phyloP scores from a whole-genome alignment of 2,888 invertebrate genomes.

The Parnassius orleans region DNA sequence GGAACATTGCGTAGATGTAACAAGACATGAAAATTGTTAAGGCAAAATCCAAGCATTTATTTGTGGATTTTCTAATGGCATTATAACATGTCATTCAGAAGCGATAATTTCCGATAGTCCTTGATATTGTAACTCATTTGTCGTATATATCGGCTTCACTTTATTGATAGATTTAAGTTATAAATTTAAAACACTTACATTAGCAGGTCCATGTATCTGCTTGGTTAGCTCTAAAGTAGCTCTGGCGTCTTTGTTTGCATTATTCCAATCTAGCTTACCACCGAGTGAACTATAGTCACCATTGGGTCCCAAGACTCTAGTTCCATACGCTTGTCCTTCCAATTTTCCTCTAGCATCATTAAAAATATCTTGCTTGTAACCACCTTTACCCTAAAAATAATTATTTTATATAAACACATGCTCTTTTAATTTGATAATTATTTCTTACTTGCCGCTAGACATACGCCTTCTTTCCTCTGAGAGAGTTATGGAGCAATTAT shows the following conservation, averaged over 20 bases:
- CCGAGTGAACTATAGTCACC: constrained; percentile 31
- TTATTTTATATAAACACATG: neutral
- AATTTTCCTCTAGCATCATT: constrained; percentile 31
- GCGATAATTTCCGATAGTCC: too few species aligned
- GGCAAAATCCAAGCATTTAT: too few species aligned
- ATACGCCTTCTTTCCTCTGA: too few species aligned
- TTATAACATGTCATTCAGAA: too few species aligned
- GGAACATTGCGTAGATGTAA: too few species aligned
- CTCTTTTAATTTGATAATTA: neutral
- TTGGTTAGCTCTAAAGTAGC: constrained; percentile 31
- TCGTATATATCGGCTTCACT: too few species aligned
- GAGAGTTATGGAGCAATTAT: too few species aligned
- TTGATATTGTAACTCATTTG: too few species aligned
- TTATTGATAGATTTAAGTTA: too few species aligned
- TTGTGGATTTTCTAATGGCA: too few species aligned
- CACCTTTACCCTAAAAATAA: constrained; percentile 30
- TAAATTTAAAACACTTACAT: constrained; percentile 18
- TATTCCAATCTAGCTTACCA: constrained; percentile 28
- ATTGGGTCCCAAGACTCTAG: constrained; percentile 27
- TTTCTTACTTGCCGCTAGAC: too few species aligned
- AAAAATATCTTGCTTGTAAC: constrained; percentile 32
- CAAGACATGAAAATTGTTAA: too few species aligned
- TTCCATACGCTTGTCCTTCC: constrained; percentile 30
- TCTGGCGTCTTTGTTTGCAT: constrained; percentile 27
- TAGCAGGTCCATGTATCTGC: constrained; percentile 29